phyloP scores from a whole-genome alignment of 2,797 vertebrate species.

The Danio tinwini region DNA sequence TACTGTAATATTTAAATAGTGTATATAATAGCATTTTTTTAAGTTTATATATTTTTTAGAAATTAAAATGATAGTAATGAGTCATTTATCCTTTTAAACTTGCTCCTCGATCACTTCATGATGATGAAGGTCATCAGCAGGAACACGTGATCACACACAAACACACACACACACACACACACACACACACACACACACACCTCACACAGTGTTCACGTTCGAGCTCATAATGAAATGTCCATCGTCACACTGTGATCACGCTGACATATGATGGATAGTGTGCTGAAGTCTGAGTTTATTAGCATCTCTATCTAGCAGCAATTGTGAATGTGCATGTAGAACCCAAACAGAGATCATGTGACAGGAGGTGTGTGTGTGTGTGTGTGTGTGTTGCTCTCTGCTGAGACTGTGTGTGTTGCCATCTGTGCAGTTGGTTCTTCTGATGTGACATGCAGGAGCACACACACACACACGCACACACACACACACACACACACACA shows the following conservation, averaged over 20 bases:
- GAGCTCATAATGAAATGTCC: background rate
- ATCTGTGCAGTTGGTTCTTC: slow-evolving; percentile 30
- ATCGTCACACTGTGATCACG: slow-evolving; percentile 4
- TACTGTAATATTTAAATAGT: no score
- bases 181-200: background rate
- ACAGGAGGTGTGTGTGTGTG: slow-evolving; percentile 17
- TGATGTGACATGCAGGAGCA: slow-evolving; percentile 9
- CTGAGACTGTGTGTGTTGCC: slow-evolving; percentile 34
- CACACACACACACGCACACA: no score
- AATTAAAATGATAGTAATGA: background rate
- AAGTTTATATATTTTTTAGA: no score
- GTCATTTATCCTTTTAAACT: background rate
- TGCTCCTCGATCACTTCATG: background rate
- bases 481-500: slow-evolving; percentile 32
- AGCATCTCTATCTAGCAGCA: background rate
- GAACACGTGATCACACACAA: background rate
- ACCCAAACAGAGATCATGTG: slow-evolving; percentile 25
- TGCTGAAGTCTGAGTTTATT: background rate
- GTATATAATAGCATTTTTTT: no score
- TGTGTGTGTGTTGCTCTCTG: slow-evolving; percentile 18
- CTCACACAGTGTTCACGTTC: background rate
- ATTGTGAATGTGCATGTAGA: slow-evolving; percentile 2
- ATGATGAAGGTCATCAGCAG: slow-evolving; percentile 8
- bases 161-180: background rate
- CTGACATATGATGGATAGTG: background rate